Conservation (phyloP, 2,113 vertebrate species). For the Entelurus aequoreus region DNA sequence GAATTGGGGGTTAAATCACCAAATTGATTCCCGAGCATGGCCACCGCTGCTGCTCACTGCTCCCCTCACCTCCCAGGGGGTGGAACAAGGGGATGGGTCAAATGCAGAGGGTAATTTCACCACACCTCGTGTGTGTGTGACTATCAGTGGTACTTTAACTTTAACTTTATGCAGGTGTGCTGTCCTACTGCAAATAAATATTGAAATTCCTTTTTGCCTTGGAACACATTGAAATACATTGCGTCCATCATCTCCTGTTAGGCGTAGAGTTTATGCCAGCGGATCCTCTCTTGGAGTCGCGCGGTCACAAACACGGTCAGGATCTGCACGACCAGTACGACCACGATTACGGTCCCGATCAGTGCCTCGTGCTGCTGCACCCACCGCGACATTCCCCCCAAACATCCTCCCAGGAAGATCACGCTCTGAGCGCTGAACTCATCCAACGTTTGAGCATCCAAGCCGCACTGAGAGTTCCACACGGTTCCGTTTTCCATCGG, state of each 20-base stretch:
- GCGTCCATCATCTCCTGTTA: neutral
- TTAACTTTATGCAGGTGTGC: no score
- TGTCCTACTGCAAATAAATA: no score
- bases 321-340: slow-evolving; percentile 68
- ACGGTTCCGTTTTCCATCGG: slow-evolving; percentile 75
- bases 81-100: no score
- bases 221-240: neutral
- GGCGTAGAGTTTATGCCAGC: slow-evolving; percentile 28
- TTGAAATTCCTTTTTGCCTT: no score
- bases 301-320: slow-evolving; percentile 62
- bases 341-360: neutral
- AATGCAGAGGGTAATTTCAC: no score
- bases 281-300: slow-evolving; percentile 67
- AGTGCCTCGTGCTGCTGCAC: slow-evolving; percentile 54
- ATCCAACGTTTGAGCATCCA: slow-evolving; percentile 69
- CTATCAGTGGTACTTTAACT: no score
- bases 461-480: slow-evolving; percentile 79
- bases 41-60: no score
- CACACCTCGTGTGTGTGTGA: no score
- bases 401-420: slow-evolving; percentile 77
- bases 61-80: no score
- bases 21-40: no score
- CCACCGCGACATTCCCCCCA: slow-evolving; percentile 71
- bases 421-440: slow-evolving; percentile 56
- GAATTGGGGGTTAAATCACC: no score